Evolutionary conservation across 2,888 invertebrate species (phyloP).

Genomic region (Abrostola triplasia): DNA sequence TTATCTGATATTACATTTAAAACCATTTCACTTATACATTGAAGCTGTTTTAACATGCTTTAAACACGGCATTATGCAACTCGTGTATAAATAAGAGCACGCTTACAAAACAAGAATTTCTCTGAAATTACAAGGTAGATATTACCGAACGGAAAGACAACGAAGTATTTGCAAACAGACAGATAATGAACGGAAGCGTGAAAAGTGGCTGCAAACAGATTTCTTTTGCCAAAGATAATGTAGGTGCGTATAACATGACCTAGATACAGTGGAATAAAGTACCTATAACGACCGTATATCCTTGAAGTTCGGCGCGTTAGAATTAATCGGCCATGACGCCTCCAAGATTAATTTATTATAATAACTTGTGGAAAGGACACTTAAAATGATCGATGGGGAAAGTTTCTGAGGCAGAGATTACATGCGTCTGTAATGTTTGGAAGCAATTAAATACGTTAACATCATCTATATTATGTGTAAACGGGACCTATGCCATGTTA

Average conservation of each 20-base stretch:
- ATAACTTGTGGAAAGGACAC: constrained; percentile 26
- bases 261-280: constrained; percentile 14
- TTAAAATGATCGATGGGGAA: constrained; percentile 26
- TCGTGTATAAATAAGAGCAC: background rate
- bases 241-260: constrained; percentile 24
- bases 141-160: constrained; percentile 12
- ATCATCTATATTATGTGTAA: no score
- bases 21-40: background rate
- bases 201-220: constrained; percentile 40
- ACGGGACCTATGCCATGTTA: no score
- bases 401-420: constrained; percentile 5
- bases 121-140: background rate
- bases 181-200: constrained; percentile 46
- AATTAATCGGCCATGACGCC: constrained; percentile 30
- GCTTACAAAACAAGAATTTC: background rate
- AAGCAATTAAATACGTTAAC: no score
- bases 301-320: constrained; percentile 34
- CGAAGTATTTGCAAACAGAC: constrained; percentile 27
- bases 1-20: background rate
- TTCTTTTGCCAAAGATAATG: constrained; percentile 27
- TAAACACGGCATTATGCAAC: background rate
- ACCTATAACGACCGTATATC: constrained; percentile 6
- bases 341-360: constrained; percentile 34
- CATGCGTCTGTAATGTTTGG: background rate
- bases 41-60: background rate